Conservation (phyloP, 2,113 vertebrate genomes). For the Lanius ludovicianus region DNA sequence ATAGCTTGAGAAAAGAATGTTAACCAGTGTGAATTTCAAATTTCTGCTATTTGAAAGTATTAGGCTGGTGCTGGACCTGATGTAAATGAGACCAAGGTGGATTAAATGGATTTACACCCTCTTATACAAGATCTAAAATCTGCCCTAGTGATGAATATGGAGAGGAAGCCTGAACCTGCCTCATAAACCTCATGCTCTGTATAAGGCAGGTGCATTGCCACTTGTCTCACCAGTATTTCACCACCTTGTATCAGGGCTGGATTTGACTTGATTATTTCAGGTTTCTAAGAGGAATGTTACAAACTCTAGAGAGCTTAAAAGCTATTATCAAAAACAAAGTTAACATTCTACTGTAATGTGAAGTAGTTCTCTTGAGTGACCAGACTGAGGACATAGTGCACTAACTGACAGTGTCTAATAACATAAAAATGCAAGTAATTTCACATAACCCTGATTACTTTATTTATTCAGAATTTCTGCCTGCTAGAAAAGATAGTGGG, state of each 20-base stretch:
- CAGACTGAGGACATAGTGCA: neutral
- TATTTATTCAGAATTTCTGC: constrained; percentile 37
- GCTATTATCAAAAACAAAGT: neutral
- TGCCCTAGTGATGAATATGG: neutral
- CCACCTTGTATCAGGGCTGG: neutral
- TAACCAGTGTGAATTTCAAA: neutral
- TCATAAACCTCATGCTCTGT: neutral
- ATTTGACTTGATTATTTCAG: neutral
- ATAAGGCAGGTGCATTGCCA: neutral
- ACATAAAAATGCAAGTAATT: constrained; percentile 21
- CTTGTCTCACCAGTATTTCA: neutral
- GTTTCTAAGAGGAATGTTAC: neutral
- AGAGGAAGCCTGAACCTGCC: neutral
- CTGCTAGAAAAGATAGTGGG: constrained; percentile 5
- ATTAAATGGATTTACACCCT: neutral
- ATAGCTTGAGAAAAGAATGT: neutral
- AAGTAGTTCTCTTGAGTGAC: neutral
- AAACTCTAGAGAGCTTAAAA: neutral
- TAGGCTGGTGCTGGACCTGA: neutral
- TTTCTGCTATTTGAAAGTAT: neutral
- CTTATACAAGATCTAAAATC: neutral
- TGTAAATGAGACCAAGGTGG: neutral
- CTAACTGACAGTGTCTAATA: neutral
- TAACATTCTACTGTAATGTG: neutral
- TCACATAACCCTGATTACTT: neutral